phyloP scores from a whole-genome alignment of 2,797 vertebrate species.

The Heterohyrax brucei region DNA sequence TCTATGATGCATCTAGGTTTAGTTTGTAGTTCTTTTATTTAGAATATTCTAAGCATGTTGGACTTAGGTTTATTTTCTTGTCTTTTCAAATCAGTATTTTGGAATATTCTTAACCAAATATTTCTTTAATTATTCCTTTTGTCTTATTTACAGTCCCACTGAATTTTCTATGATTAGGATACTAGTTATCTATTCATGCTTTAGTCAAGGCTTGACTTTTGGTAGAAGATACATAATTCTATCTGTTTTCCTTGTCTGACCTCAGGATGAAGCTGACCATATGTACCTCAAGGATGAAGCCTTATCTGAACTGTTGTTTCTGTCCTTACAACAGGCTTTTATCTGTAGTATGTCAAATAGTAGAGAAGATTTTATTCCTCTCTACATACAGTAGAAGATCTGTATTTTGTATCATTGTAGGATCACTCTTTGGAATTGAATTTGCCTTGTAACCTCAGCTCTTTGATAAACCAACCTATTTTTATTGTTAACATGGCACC shows the following conservation, averaged over 20 bases:
- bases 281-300: neutral
- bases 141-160: neutral
- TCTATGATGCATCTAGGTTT: too few relatives aligned
- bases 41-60: neutral
- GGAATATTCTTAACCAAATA: neutral
- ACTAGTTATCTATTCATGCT: neutral
- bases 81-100: neutral
- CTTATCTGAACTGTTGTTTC: neutral
- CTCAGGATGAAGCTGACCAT: neutral
- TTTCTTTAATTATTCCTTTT: neutral
- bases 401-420: neutral
- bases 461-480: neutral
- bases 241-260: neutral
- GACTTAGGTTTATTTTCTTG: neutral
- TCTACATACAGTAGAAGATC: neutral
- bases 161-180: too few relatives aligned
- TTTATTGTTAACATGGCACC: neutral
- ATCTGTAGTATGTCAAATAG: neutral
- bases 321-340: neutral
- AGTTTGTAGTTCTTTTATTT: neutral
- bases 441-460: neutral
- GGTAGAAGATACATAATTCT: neutral
- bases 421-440: neutral
- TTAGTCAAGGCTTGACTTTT: neutral
- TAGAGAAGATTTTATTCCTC: neutral